Percentiles rank a stretch among this genome's conserved stretches.
phyloP scores from a whole-genome alignment of 2,888 invertebrate species.

The Macrosiphum euphorbiae region DNA sequence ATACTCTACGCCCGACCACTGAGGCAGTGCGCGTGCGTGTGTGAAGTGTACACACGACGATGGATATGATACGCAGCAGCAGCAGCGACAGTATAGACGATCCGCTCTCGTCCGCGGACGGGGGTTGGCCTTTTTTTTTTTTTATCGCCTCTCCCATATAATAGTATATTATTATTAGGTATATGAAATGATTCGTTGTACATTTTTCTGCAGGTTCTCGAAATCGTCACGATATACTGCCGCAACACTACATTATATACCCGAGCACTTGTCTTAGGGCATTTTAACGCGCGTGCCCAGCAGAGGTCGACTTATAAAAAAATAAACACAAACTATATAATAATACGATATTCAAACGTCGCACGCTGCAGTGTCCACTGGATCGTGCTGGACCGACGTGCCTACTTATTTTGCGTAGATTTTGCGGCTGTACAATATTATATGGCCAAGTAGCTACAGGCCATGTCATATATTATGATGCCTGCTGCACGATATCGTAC shows the following conservation, averaged over 20 bases:
- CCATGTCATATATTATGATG: not conserved
- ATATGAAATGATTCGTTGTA: not conserved
- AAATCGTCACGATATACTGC: too few relatives aligned
- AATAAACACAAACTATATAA: not conserved
- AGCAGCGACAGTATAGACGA: not conserved
- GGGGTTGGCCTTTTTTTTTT: not conserved
- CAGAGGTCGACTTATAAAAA: not conserved
- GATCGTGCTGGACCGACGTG: not conserved
- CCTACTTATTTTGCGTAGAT: not conserved
- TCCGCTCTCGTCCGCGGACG: not conserved
- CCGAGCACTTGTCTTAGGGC: too few relatives aligned
- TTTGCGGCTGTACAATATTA: not conserved
- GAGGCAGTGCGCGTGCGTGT: not conserved
- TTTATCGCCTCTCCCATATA: not conserved
- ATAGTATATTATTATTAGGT: not conserved
- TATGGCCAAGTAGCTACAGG: not conserved
- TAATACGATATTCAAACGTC: not conserved
- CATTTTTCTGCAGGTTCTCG: too few relatives aligned
- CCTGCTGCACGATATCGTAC: not conserved
- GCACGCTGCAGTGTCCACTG: not conserved
- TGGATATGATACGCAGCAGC: not conserved
- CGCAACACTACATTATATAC: too few relatives aligned
- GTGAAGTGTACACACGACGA: not conserved
- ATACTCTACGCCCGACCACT: not conserved
- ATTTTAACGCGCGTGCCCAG: too few relatives aligned